phyloP scores from a whole-genome alignment of 2,797 vertebrate genomes.

The Saxicola maurus region DNA sequence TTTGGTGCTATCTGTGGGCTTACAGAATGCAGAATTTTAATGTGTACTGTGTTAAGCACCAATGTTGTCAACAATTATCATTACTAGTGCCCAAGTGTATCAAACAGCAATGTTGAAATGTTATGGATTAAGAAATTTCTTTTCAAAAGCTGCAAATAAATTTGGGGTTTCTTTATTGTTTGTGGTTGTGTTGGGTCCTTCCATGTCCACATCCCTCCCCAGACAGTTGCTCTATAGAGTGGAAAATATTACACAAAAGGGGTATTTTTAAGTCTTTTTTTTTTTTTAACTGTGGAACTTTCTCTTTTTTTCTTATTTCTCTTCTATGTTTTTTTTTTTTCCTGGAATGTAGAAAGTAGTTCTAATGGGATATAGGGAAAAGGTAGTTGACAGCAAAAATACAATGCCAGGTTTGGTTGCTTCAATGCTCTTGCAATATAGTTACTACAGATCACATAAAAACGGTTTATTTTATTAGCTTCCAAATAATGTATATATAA shows the following conservation, averaged over 20 bases:
- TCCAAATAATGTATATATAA: slow-evolving; percentile 58
- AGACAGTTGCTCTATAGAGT: neutral
- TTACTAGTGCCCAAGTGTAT: slow-evolving; percentile 47
- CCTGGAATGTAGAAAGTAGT: neutral
- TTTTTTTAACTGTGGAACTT: slow-evolving; percentile 2
- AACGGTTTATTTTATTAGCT: slow-evolving; percentile 64
- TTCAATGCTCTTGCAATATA: slow-evolving; percentile 61
- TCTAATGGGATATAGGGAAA: slow-evolving; percentile 18
- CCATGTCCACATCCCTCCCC: neutral
- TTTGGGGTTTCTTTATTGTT: neutral
- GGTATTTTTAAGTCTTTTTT: slow-evolving; percentile 1
- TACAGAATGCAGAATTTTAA: neutral
- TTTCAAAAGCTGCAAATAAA: neutral
- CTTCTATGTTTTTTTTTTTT: neutral
- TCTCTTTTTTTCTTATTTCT: neutral
- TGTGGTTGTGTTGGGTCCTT: neutral
- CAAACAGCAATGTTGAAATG: slow-evolving; percentile 21
- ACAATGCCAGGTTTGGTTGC: slow-evolving; percentile 38
- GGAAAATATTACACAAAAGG: slow-evolving; percentile 18
- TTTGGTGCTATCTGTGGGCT: slow-evolving; percentile 13
- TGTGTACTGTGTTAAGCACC: neutral
- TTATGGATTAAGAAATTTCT: neutral
- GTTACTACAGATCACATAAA: slow-evolving; percentile 50
- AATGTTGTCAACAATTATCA: slow-evolving; percentile 9
- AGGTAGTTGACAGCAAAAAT: slow-evolving; percentile 29